These are phyloP conservation scores for Poeciliopsis prolifica DNA, from an alignment of 2,113 vertebrate species.

Conservation along the genomic window DNA sequence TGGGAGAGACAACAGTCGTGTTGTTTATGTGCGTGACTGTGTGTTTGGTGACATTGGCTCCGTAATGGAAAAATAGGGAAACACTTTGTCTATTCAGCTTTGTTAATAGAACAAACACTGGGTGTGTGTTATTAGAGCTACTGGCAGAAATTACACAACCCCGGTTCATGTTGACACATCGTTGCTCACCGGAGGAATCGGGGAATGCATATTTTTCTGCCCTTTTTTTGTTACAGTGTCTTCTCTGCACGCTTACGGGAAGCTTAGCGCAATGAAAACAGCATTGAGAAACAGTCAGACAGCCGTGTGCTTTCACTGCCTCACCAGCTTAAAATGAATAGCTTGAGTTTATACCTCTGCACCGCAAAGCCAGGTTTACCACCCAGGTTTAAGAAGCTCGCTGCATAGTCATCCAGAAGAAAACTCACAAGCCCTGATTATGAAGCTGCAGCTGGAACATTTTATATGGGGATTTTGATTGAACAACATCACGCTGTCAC, in stretches of 20 bases:
- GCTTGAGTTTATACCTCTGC: not conserved
- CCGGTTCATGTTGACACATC: conserved; percentile 24
- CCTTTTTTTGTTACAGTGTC: conserved; percentile 17
- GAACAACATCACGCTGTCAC: too few species aligned
- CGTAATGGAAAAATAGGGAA: conserved; percentile 29
- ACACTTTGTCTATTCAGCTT: conserved; percentile 34
- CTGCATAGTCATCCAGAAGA: too few species aligned
- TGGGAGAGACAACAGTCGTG: not conserved
- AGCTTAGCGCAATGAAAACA: not conserved
- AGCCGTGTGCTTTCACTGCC: not conserved
- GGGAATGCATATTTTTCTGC: conserved; percentile 25
- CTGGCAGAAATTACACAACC: conserved; percentile 26
- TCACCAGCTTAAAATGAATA: not conserved
- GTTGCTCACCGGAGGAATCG: not conserved
- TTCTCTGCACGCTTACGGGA: conserved; percentile 9
- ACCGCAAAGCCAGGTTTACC: not conserved
- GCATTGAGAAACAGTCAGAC: not conserved
- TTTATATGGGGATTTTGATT: too few species aligned
- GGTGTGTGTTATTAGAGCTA: not conserved
- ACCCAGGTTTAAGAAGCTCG: not conserved
- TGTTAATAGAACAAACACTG: conserved; percentile 55
- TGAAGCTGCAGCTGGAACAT: too few species aligned
- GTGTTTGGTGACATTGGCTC: conserved; percentile 24
- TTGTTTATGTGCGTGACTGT: conserved; percentile 10
- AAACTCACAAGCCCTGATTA: too few species aligned